These are phyloP conservation scores for Eutolmus rufibarbis DNA, from an alignment of 2,888 invertebrate species.

Conservation along the genomic window DNA sequence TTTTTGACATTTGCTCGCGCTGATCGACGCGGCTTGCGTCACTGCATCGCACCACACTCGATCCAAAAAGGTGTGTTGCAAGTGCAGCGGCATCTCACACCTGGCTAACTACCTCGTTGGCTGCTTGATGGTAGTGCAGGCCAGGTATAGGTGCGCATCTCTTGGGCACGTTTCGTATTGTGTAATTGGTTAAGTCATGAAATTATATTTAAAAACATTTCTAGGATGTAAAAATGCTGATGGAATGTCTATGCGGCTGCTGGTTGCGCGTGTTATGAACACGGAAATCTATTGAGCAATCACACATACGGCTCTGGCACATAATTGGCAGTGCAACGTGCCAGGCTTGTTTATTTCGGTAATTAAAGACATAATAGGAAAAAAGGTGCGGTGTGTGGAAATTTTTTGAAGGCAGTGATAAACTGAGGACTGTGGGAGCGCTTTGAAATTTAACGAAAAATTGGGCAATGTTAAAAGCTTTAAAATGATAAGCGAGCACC, in stretches of 20 bases:
- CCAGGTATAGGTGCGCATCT: neutral
- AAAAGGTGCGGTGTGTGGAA: neutral
- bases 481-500: neutral
- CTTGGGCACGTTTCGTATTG: neutral
- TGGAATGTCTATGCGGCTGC: neutral
- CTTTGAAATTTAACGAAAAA: neutral
- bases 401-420: neutral
- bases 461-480: neutral
- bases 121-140: neutral
- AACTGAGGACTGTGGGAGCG: neutral
- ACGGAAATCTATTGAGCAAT: neutral
- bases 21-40: neutral
- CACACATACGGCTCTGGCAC: neutral
- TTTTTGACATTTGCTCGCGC: neutral
- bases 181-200: neutral
- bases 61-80: neutral
- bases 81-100: slow-evolving; percentile 11
- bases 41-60: neutral
- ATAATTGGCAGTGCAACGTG: neutral
- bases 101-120: neutral
- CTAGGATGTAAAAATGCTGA: neutral
- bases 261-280: neutral
- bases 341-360: neutral
- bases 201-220: neutral
- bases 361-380: neutral